Base-by-base conservation (phyloP, 2,888 invertebrate species). In the Torymus aiolomorphi region DNA sequence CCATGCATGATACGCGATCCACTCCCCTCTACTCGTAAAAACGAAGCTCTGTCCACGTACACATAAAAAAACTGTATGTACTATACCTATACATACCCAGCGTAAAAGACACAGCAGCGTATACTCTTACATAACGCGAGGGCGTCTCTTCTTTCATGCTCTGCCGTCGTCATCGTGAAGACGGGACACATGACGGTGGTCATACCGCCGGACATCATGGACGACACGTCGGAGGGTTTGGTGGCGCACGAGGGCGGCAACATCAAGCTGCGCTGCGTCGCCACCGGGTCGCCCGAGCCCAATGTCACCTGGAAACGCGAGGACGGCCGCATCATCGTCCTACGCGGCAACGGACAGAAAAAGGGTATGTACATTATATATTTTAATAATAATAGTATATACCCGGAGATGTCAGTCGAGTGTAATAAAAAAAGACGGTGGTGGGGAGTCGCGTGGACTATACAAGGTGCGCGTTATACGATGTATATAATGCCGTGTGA, bases 151-250 rank as follows among this genome's bases (percentile, higher is more conserved):
- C 42, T 42, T 42, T 42, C 42, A 42, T 42, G 59, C 49, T 16
- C 51, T 42, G 57, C 20, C 20, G 20, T 20, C 20, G 20, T 20
- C 20, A 20, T 20, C 20, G 20, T 20, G 20, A 75, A 97, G 97
- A 96, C 96, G 93, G 97, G 97, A 83, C 94, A 94, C 88, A 92
- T 97, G 87, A 95, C 96, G 88, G 97, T 97, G 85, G 95, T 96
- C 81, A 95, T 97, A 85, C 96, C 96, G 16, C 96, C 97, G 75
- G 96, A 97, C 90, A 96, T 97, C 85, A 92, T 96, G 83, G 95
- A 96, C 90, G 94, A 95, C 81, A 94, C 95, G 84, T 91, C 93
- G 12, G 92, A 31, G 94, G 51, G 95, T 71, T 94, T 95, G 84
- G 95, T 96, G 54, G 94, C 96, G 12, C 93, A 94, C 71, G 97